A percentile compares a stretch with the other conserved stretches of the same genome.
phyloP scores from a whole-genome alignment of 1,140 invertebrate genomes.

The Himalopsyche phryganea region DNA sequence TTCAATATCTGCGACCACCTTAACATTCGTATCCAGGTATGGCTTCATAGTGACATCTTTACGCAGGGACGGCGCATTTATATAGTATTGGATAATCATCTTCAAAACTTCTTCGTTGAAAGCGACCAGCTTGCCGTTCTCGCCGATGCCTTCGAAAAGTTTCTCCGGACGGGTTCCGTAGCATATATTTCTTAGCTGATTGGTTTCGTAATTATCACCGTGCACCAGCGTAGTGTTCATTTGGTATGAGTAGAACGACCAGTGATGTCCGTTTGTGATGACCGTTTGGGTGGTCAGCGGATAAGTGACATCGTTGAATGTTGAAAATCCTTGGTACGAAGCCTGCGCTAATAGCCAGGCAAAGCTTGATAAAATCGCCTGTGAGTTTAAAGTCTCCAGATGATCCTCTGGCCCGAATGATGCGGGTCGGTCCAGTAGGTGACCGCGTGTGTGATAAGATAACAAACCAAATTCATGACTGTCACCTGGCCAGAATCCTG shows the following conservation, averaged over 20 bases:
- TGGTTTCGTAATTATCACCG: conserved; percentile 57
- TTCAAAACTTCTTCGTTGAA: conserved; percentile 80
- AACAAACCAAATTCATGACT: conserved; percentile 69
- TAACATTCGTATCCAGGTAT: conserved; percentile 60
- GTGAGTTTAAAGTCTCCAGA: conserved; percentile 62
- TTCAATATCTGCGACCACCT: conserved; percentile 63
- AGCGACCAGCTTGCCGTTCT: conserved; percentile 64
- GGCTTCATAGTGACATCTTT: conserved; percentile 67
- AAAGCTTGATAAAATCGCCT: conserved; percentile 74
- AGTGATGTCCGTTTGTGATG: conserved; percentile 78
- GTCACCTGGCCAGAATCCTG: conserved; percentile 79
- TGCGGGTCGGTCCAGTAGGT: conserved; percentile 50
- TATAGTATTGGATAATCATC: conserved; percentile 70
- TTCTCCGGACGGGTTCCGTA: conserved; percentile 70
- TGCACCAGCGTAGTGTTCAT: conserved; percentile 77
- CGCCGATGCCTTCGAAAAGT: conserved; percentile 71
- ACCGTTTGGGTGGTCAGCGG: conserved; percentile 82
- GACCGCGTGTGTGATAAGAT: conserved; percentile 64
- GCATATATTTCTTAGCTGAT: conserved; percentile 74
- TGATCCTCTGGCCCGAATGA: conserved; percentile 52
- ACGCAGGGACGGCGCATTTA: conserved; percentile 63
- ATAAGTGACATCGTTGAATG: conserved; percentile 82
- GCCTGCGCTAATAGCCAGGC: conserved; percentile 78
- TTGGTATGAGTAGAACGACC: conserved; percentile 84
- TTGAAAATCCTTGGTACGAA: conserved; percentile 83